Evolutionary conservation across 2,888 invertebrate genomes (phyloP), one percentile per base, ranked within the genome.

Genomic region (Dascillus cervinus): DNA sequence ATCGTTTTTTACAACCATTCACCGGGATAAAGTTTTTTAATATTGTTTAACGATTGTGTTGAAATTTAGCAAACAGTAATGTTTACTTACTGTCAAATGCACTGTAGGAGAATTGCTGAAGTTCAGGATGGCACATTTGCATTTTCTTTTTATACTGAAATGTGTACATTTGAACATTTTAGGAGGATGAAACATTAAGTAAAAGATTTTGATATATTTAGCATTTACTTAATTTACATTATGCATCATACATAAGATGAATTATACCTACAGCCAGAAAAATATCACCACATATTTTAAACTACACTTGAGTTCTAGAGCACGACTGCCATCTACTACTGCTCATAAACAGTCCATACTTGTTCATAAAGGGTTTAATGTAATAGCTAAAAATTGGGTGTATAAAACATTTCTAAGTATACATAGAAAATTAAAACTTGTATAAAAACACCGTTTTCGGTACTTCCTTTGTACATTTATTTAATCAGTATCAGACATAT

Each of bases 381-480:
- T 56, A 55, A 57, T 58, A 58, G 57, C 57, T 58, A 53, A 40
- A 53, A 55, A 52, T 51, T 49, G 55, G 55, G 52, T 55, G 56
- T 57, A 56, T 55, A 55, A 55, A 55, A 55, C 53, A 56, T 54
- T 61, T 62, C 58, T 60, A 60, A 59, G 57, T 57, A 58, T 63
- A 63, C 62, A 62, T 62, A 62, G 59, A 63, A 63, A 64, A 62
- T 60, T 56, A 62, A 60, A 62, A 61, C 58, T 62, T 61, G 62
- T 64, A 64, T 63, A 64, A 64, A 64, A 64, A 63, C 63, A 64
- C 61, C 60, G 60, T 59, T 60, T 62, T 63, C 62, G 62, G 64
- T 66, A 66, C 63, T 66, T 65, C 63, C 63, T 68, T 67, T 68
- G 66, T 67, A 68, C 67, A 67, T 67, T 67, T 67, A 67, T 67